Conservation (phyloP, 2,888 invertebrate genomes). For the Chrysotoxum bicinctum region DNA sequence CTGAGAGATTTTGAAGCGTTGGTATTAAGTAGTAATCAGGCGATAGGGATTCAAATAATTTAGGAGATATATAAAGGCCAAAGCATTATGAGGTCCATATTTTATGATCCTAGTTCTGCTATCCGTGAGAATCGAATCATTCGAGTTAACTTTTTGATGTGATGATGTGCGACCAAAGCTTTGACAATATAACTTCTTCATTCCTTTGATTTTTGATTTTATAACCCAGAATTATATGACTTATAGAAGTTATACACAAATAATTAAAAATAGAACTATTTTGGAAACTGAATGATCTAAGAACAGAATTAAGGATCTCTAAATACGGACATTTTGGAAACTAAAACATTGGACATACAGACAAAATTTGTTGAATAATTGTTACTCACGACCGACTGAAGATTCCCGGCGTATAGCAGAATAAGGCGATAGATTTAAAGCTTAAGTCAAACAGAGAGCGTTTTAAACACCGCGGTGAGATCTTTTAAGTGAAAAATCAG, state of each 20-base stretch:
- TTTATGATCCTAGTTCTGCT: conserved; percentile 36
- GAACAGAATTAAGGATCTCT: too few relatives aligned
- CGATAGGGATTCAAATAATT: conserved; percentile 45
- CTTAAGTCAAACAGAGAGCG: background rate
- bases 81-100: conserved; percentile 62
- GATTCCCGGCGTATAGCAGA: background rate
- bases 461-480: background rate
- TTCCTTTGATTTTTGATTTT: too few relatives aligned
- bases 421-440: background rate
- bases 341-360: background rate
- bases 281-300: too few relatives aligned
- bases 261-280: too few relatives aligned
- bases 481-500: background rate
- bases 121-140: background rate
- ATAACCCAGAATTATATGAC: too few relatives aligned
- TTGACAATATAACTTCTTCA: too few relatives aligned
- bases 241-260: too few relatives aligned
- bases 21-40: conserved; percentile 40
- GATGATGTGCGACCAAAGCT: too few relatives aligned
- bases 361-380: background rate
- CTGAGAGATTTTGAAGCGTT: conserved; percentile 46
- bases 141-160: background rate
- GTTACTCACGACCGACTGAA: background rate
- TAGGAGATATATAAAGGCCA: conserved; percentile 34
- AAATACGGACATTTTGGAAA: too few relatives aligned